phyloP scores from a whole-genome alignment of 2,888 invertebrate genomes.

The Nematopogon swammerdamellus region DNA sequence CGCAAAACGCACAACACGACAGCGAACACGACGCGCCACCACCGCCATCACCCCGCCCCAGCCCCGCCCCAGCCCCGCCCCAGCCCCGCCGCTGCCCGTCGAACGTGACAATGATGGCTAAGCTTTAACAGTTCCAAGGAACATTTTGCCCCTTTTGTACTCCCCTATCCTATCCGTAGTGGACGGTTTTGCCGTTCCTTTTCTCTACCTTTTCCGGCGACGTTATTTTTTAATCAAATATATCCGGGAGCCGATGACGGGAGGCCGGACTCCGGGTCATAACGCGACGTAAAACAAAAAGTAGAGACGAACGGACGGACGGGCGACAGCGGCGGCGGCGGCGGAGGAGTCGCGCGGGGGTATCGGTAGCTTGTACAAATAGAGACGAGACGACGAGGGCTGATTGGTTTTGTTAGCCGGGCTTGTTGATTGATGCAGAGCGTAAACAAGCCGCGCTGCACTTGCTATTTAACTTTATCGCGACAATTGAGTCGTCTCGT shows the following conservation, averaged over 20 bases:
- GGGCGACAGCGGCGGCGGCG: no score
- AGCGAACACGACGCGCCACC: slow-evolving; percentile 10
- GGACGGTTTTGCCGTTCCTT: slow-evolving; percentile 4
- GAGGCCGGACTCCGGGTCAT: slow-evolving; percentile 23
- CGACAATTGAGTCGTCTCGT: slow-evolving; percentile 35
- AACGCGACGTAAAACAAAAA: slow-evolving; percentile 11
- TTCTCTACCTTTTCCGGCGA: slow-evolving; percentile 45
- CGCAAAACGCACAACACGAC: slow-evolving; percentile 34
- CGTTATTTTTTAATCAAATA: slow-evolving; percentile 61
- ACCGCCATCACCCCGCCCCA: slow-evolving; percentile 13
- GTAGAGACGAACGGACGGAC: slow-evolving; percentile 23
- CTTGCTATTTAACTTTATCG: slow-evolving; percentile 6
- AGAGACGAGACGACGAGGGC: slow-evolving; percentile 50
- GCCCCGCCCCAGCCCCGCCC: slow-evolving; percentile 26
- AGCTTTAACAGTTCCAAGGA: slow-evolving; percentile 29
- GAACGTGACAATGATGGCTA: slow-evolving; percentile 52
- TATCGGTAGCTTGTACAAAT: slow-evolving; percentile 52
- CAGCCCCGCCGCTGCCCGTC: slow-evolving; percentile 20
- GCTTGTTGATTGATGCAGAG: slow-evolving; percentile 50
- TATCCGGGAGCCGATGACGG: slow-evolving; percentile 53
- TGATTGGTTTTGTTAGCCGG: slow-evolving; percentile 57
- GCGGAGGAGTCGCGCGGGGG: slow-evolving; percentile 40
- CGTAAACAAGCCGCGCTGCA: slow-evolving; percentile 46
- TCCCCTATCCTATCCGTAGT: slow-evolving; percentile 14
- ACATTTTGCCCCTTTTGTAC: slow-evolving; percentile 44